Base-by-base conservation (phyloP, 23 tunicate genomes). In the Aplidium turbinatum region DNA sequence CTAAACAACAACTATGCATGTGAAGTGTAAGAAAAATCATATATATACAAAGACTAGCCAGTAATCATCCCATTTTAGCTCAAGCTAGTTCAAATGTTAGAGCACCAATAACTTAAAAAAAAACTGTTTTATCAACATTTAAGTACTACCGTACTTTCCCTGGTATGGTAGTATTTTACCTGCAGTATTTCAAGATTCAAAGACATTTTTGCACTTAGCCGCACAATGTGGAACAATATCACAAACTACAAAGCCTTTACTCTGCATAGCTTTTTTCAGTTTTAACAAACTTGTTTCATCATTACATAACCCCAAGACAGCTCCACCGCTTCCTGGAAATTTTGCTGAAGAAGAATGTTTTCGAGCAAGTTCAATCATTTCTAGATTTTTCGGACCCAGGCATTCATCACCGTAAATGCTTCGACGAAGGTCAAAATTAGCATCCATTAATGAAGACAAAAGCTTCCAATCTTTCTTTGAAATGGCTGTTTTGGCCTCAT, bases 321-420 rank as follows among this genome's bases (percentile, higher is more conserved):
- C 98, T 7, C 98, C 98, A 18, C 98, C 98, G 68, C 92, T 84
- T n/a, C 98, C 98, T 0, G 98, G 78, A 75, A 92, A 92, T 47
- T 92, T 92, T 9, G 93, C 82, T 46, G 81, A 45, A 4, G 93
- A 79, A 33, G 75, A 72, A 50, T 68, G 73, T 21, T 76, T 25
- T 46, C 93, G 55, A 21, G 87, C 98, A 29, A 80, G 47, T 1
- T 75, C 64, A 4, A 92, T 47, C 93, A 85, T 85, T 57, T 85
- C 77, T 60, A 92, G 25, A 58, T 81, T 92, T 7, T 20, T 18
- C 27, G 66, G 67, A 11, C 98, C 98, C 5, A 92, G 31, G 45
- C 97, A 78, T 35, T 71, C 70, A 3, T 79, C 93, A 0, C 73
- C 31, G 57, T 92, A 92, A 24, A 92, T 80, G 13, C 46, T 62